Evolutionary conservation across 2,797 vertebrate genomes (phyloP).

Genomic region (Catostomus latipinnis): DNA sequence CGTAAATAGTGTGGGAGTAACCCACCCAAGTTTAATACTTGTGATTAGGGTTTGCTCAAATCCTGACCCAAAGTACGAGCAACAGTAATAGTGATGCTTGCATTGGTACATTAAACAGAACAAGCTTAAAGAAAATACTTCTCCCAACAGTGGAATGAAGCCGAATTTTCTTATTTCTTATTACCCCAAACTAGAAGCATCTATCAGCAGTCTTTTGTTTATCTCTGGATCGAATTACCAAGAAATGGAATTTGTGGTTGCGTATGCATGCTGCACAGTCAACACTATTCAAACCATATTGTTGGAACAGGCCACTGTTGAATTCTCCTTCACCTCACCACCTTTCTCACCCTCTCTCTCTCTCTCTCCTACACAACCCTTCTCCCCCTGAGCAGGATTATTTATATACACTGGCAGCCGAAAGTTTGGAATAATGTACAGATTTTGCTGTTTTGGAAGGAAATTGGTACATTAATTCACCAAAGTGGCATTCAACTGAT

Average conservation of each 20-base stretch:
- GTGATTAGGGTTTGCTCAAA: too few relatives aligned
- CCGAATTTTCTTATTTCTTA: neutral
- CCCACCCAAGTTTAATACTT: too few relatives aligned
- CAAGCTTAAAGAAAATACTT: neutral
- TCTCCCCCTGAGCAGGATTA: too few relatives aligned
- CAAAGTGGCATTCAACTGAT: too few relatives aligned
- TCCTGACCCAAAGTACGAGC: too few relatives aligned
- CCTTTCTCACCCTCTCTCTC: neutral
- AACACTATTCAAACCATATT: constrained; percentile 30
- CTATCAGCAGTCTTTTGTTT: neutral
- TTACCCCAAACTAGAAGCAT: neutral
- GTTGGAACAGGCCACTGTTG: constrained; percentile 35
- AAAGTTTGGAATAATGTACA: too few relatives aligned
- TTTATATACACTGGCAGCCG: too few relatives aligned
- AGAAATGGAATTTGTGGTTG: neutral
- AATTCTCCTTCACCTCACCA: constrained; percentile 24
- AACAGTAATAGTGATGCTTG: too few relatives aligned
- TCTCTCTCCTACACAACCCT: neutral
- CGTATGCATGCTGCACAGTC: neutral
- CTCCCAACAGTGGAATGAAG: neutral
- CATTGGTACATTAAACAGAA: neutral
- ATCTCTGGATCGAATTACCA: constrained; percentile 28
- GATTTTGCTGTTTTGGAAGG: too few relatives aligned
- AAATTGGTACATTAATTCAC: too few relatives aligned
- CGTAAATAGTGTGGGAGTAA: too few relatives aligned